Conservation (phyloP, 2,888 invertebrate genomes). For the Rapana venosa region DNA sequence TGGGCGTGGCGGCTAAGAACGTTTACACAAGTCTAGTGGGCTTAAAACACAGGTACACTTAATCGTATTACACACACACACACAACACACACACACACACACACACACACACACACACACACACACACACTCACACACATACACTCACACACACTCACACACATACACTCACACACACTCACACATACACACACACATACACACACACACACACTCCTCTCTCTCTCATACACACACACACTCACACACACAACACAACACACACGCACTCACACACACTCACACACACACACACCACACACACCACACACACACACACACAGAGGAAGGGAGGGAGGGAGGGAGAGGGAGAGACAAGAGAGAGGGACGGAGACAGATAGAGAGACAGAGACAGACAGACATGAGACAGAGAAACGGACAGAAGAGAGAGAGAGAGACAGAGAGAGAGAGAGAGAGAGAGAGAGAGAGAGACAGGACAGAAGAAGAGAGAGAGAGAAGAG, state of each 20-base stretch:
- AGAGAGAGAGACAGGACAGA: no score
- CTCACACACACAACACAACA: no score
- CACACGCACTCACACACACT: neutral
- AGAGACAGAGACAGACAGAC: neutral
- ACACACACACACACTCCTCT: neutral
- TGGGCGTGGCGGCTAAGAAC: no score
- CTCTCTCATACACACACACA: no score
- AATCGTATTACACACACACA: no score
- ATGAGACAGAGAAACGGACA: no score
- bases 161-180: slow-evolving; percentile 4
- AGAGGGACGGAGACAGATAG: neutral
- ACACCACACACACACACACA: neutral
- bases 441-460: neutral
- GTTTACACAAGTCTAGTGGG: no score
- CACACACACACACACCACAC: neutral
- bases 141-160: neutral
- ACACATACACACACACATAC: neutral
- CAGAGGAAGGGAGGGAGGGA: neutral
- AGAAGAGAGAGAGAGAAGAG: no score
- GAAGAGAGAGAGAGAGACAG: neutral
- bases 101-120: no score
- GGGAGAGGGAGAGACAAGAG: neutral
- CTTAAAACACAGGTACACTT: no score
- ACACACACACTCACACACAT: neutral
- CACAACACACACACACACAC: no score